Conservation (phyloP, 2,888 invertebrate species). For the Heteromyza rotundicornis region DNA sequence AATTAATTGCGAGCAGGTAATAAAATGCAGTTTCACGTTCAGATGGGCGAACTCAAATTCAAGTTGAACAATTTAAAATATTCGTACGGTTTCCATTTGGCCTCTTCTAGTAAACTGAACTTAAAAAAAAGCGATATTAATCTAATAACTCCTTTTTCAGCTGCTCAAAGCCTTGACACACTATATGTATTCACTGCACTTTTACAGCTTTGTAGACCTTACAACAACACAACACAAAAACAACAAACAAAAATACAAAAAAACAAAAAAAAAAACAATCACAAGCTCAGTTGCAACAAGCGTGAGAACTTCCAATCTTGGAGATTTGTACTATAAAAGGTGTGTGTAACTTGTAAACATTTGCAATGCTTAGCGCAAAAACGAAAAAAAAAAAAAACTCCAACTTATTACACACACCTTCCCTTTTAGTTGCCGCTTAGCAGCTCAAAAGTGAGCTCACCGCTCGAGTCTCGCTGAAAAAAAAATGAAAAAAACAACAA, state of each 20-base stretch:
- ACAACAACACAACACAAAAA: neutral
- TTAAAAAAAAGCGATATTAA: conserved; percentile 21
- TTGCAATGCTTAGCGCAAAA: neutral
- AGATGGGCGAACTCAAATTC: neutral
- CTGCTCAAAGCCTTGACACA: conserved; percentile 27
- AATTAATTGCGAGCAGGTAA: conserved; percentile 13
- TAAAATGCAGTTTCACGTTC: conserved; percentile 14
- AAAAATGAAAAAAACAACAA: neutral
- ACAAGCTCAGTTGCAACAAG: conserved; percentile 3
- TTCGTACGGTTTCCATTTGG: too few species aligned
- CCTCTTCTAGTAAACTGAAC: too few species aligned
- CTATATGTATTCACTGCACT: neutral
- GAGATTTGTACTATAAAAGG: conserved; percentile 16
- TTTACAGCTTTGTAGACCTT: neutral
- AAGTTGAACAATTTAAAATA: neutral
- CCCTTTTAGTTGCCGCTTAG: neutral
- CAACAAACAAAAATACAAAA: too few species aligned
- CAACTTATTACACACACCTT: neutral
- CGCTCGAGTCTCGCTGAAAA: conserved; percentile 14
- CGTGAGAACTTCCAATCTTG: conserved; percentile 19
- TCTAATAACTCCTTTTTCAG: conserved; percentile 27
- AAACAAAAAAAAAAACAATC: neutral
- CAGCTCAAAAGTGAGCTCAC: neutral
- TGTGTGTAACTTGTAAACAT: conserved; percentile 15
- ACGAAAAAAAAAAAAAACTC: neutral